phyloP scores from a whole-genome alignment of 2,888 invertebrate genomes.

The Lasioglossum lativentre region DNA sequence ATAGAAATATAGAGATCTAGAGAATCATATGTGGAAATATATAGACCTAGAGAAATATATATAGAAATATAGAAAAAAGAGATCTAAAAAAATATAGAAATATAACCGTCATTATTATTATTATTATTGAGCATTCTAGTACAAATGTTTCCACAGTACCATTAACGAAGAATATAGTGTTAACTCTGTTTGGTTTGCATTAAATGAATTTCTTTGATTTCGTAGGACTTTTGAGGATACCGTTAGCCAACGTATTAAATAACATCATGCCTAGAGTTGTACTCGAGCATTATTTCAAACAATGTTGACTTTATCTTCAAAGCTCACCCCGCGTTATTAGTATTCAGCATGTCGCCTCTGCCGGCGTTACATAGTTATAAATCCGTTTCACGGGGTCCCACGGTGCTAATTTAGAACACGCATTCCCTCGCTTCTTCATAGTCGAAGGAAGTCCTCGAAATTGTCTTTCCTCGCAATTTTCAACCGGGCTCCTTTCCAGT shows the following conservation, averaged over 20 bases:
- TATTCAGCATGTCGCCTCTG: constrained; percentile 37
- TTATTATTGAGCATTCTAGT: too few relatives aligned
- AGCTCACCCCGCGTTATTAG: constrained; percentile 37
- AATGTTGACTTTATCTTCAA: constrained; percentile 34
- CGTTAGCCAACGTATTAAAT: background rate
- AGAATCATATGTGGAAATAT: too few relatives aligned
- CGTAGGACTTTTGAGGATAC: too few relatives aligned
- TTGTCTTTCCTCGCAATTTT: constrained; percentile 11
- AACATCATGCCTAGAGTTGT: background rate
- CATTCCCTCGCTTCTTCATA: background rate
- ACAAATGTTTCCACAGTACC: too few relatives aligned
- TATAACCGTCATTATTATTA: too few relatives aligned
- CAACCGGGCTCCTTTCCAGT: background rate
- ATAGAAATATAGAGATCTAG: too few relatives aligned
- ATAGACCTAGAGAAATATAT: too few relatives aligned
- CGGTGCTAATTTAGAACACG: constrained; percentile 31
- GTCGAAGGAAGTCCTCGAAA: background rate
- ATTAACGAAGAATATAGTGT: too few relatives aligned
- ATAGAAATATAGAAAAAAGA: too few relatives aligned
- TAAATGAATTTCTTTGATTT: too few relatives aligned
- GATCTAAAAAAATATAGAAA: too few relatives aligned
- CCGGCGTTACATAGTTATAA: constrained; percentile 32
- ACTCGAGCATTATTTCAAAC: constrained; percentile 15
- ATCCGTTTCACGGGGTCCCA: constrained; percentile 26
- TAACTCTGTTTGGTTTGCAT: too few relatives aligned